Evolutionary conservation across 1,140 invertebrate genomes (phyloP).

Genomic region (Achroia grisella): DNA sequence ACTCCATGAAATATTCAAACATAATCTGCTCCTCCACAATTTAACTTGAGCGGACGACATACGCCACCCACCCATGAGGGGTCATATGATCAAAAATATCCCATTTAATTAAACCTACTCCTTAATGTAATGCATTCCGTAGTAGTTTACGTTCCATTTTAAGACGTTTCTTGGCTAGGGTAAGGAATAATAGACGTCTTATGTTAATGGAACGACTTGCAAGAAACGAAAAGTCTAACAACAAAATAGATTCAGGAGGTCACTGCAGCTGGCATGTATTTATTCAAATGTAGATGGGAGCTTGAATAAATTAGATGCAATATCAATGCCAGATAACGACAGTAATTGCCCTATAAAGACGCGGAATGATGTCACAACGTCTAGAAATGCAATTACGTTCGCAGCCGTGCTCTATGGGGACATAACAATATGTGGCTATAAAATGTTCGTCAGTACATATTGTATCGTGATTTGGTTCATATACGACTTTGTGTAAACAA

Average conservation of each 20-base stretch:
- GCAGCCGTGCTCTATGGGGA: slow-evolving; percentile 50
- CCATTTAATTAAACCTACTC: neutral
- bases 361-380: slow-evolving; percentile 59
- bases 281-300: slow-evolving; percentile 47
- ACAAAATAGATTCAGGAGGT: slow-evolving; percentile 30
- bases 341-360: slow-evolving; percentile 68
- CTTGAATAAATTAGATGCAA: slow-evolving; percentile 67
- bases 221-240: slow-evolving; percentile 32
- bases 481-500: too few relatives aligned
- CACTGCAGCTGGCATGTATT: slow-evolving; percentile 49
- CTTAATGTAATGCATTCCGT: slow-evolving; percentile 7
- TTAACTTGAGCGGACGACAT: slow-evolving; percentile 20
- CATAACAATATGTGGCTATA: slow-evolving; percentile 35
- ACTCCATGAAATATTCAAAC: slow-evolving; percentile 34
- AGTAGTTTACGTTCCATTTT: slow-evolving; percentile 13
- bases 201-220: slow-evolving; percentile 37
- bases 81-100: slow-evolving; percentile 13
- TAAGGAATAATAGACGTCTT: slow-evolving; percentile 37
- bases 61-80: slow-evolving; percentile 1
- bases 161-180: slow-evolving; percentile 25
- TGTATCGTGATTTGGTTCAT: too few relatives aligned
- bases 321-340: slow-evolving; percentile 68
- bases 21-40: slow-evolving; percentile 25
- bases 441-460: slow-evolving; percentile 9
- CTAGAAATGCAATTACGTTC: slow-evolving; percentile 61